Percentiles rank a stretch among this genome's conserved stretches.
Conservation (phyloP, 2,888 invertebrate genomes). For the Suillia variegata region DNA sequence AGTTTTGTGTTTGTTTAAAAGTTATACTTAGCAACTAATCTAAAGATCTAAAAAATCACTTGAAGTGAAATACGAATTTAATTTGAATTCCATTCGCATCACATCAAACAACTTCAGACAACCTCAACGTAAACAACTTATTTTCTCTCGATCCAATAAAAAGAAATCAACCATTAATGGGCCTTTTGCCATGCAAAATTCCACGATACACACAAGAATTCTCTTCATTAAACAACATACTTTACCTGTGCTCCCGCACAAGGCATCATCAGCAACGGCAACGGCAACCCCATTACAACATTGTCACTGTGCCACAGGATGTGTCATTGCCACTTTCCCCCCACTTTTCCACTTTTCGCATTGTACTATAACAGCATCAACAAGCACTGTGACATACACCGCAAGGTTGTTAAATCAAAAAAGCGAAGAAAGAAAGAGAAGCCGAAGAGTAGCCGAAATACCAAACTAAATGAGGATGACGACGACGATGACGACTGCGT, state of each 20-base stretch:
- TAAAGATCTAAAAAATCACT: no score
- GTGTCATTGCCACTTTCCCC: background rate
- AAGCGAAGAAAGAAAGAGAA: no score
- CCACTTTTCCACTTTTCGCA: background rate
- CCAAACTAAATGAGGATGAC: conserved; percentile 10
- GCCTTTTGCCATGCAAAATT: conserved; percentile 8
- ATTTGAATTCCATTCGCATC: conserved; percentile 1
- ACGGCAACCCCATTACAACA: background rate
- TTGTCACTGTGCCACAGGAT: background rate
- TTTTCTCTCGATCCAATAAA: background rate
- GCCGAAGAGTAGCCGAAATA: conserved; percentile 12
- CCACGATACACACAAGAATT: background rate
- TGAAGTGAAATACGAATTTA: background rate
- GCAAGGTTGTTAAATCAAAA: conserved; percentile 17
- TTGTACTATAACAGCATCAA: background rate
- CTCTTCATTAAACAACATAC: conserved; percentile 1
- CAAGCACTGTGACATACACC: background rate
- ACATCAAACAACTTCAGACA: conserved; percentile 3
- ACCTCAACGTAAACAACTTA: background rate
- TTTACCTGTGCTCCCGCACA: background rate
- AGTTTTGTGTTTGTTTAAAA: no score
- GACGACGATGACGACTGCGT: conserved; percentile 4
- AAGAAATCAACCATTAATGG: conserved; percentile 1
- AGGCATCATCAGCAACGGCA: background rate
- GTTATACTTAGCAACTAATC: no score